phyloP scores from a whole-genome alignment of 1,140 invertebrate species.

The Lucilia cuprina region DNA sequence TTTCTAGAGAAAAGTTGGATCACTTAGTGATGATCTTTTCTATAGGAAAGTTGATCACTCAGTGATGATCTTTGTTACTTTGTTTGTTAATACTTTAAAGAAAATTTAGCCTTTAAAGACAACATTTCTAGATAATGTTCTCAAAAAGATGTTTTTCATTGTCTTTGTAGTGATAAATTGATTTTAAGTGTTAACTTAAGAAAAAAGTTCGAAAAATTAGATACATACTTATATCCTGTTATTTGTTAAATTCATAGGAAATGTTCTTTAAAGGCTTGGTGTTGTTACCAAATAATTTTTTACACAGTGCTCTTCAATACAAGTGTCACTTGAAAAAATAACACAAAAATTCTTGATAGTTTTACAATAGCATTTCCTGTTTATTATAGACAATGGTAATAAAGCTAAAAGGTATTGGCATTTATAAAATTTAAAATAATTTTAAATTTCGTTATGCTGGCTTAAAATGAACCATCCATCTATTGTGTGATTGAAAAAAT shows the following conservation, averaged over 20 bases:
- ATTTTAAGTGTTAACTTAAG: neutral
- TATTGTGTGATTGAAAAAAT: neutral
- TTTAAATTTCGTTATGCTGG: constrained; percentile 11
- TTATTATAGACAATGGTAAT: neutral
- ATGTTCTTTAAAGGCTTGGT: neutral
- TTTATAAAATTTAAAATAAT: neutral
- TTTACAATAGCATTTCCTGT: neutral
- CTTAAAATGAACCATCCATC: neutral
- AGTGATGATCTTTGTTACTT: too few relatives aligned
- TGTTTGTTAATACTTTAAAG: too few relatives aligned
- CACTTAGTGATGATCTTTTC: too few relatives aligned
- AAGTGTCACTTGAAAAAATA: neutral
- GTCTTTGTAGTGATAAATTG: neutral
- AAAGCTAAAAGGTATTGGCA: neutral
- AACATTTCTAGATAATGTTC: too few relatives aligned
- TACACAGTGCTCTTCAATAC: neutral
- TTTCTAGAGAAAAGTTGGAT: too few relatives aligned
- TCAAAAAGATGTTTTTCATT: too few relatives aligned
- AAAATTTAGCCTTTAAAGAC: too few relatives aligned
- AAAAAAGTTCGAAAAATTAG: too few relatives aligned
- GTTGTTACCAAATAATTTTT: neutral
- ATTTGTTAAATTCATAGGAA: neutral
- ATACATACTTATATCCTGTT: neutral
- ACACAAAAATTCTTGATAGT: neutral
- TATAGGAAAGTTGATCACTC: too few relatives aligned